Conservation (phyloP, 2,888 invertebrate genomes). For the Stratiomys singularior region DNA sequence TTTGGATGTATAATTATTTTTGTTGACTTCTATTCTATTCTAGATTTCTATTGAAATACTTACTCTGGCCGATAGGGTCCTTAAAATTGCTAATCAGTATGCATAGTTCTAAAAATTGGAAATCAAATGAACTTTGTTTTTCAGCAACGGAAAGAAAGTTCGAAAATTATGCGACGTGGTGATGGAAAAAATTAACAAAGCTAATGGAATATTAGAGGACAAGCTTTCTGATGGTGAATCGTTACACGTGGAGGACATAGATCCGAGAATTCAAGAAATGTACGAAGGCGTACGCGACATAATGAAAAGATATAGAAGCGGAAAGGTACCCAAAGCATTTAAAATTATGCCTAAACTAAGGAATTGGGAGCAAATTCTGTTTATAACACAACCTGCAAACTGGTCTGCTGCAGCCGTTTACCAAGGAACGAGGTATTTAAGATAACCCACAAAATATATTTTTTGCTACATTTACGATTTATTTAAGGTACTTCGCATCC, state of each 20-base stretch:
- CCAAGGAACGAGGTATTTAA: slow-evolving; percentile 68
- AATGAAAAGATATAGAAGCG: slow-evolving; percentile 89
- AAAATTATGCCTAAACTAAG: slow-evolving; percentile 92
- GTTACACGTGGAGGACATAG: slow-evolving; percentile 82
- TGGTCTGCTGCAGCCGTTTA: slow-evolving; percentile 99
- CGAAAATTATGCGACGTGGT: slow-evolving; percentile 90
- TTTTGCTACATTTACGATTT: not conserved
- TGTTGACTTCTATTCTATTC: no score
- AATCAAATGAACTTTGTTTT: not conserved
- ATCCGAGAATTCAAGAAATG: slow-evolving; percentile 84
- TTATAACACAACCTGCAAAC: slow-evolving; percentile 87
- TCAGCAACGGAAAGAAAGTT: slow-evolving; percentile 65
- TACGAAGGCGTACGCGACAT: slow-evolving; percentile 92
- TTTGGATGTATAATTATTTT: no score
- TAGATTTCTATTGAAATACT: no score
- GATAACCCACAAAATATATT: not conserved
- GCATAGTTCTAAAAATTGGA: no score
- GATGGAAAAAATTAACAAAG: slow-evolving; percentile 91
- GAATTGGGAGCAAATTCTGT: slow-evolving; percentile 94
- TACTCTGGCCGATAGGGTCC: no score
- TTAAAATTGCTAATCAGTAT: no score
- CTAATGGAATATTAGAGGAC: slow-evolving; percentile 87
- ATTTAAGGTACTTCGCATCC: slow-evolving; percentile 88
- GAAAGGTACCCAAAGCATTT: slow-evolving; percentile 97
- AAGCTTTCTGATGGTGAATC: slow-evolving; percentile 84